A percentile compares a stretch with the other conserved stretches of the same genome.
Evolutionary conservation across 2,797 vertebrate genomes (phyloP).

Genomic region (Characodon lateralis): DNA sequence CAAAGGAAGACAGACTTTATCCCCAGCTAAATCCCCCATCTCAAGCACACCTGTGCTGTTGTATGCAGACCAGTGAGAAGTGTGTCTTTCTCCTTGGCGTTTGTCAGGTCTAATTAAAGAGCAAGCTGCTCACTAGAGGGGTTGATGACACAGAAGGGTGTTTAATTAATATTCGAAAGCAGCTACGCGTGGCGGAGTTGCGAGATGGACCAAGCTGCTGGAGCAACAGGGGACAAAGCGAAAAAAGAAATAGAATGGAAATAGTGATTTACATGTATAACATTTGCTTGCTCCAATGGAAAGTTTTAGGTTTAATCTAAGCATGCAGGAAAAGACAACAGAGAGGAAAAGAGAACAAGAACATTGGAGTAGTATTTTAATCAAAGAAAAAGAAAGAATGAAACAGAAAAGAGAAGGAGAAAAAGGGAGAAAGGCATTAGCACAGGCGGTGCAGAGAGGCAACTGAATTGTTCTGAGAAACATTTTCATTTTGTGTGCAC

Average conservation of each 20-base stretch:
- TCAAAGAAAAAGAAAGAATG: constrained; percentile 20
- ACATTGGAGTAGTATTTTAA: constrained; percentile 25
- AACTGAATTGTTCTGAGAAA: constrained; percentile 65
- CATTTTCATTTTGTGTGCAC: constrained; percentile 56
- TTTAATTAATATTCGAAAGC: constrained; percentile 71
- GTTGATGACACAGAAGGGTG: constrained; percentile 65
- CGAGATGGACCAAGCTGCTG: constrained; percentile 20
- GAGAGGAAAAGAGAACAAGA: neutral
- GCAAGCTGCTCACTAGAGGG: constrained; percentile 58
- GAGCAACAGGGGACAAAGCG: constrained; percentile 11
- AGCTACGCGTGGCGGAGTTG: constrained; percentile 29
- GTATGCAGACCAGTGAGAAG: constrained; percentile 31
- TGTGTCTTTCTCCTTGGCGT: constrained; percentile 41
- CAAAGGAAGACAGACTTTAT: constrained; percentile 23
- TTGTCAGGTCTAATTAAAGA: constrained; percentile 70
- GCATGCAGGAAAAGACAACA: neutral
- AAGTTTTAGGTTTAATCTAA: neutral
- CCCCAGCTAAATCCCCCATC: constrained; percentile 16
- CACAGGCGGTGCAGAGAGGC: constrained; percentile 35
- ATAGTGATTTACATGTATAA: neutral
- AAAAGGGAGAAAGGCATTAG: constrained; percentile 37
- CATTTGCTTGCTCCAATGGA: neutral
- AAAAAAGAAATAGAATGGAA: neutral
- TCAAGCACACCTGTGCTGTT: constrained; percentile 45
- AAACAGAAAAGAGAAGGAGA: constrained; percentile 7